Base-by-base conservation (phyloP, 2,113 vertebrate genomes). In the Camarhynchus parvulus region DNA sequence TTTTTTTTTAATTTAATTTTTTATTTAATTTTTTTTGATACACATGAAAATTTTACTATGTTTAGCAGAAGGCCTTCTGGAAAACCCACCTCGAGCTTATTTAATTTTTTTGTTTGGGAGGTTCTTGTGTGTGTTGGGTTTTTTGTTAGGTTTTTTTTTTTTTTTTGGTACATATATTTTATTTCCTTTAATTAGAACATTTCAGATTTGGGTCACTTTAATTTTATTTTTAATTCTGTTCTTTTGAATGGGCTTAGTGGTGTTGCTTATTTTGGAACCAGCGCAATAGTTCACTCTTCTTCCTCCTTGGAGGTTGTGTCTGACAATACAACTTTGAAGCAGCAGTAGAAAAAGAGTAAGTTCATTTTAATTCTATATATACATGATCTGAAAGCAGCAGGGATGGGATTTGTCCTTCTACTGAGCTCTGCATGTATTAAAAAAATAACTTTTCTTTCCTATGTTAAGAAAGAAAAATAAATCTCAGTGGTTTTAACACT, bases 91-190 rank as follows among this genome's bases (percentile, higher is more conserved):
- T 49, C 7, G 4, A 49, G 47, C 47, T 25, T 49, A 49, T 25
- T 8, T 49, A 49, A 24, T 49, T 49, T 14, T 4, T 11, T 44
- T 19, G 2, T 61, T 52, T 33, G 27, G 16, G 22, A 2, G 7
- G 0, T 5, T 46, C 37, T 13, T 47, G 15, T 13, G 1, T 23
- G 9, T 13, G 5, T 2, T 13, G 3, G 1, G 2, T 24, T 15
- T 13, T 5, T 7, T 41, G 14, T 16, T 35, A n/a, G n/a, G 5
- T 55, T 55, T 19, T 31, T 19, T 24, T 35, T 14, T 0, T 13
- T 31, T 21, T n/a, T 33, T 8, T 39, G 11, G 3, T 31, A 5
- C 3, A 1, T 41, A 0, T n/a, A 1, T n/a, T 44, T 41, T n/a
- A 15, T 25, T 52, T 39, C 6, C 19, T 80, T 55, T 28, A 35